Evolutionary conservation across 2,113 vertebrate species (phyloP).

Genomic region (Mionectes macconnelli): DNA sequence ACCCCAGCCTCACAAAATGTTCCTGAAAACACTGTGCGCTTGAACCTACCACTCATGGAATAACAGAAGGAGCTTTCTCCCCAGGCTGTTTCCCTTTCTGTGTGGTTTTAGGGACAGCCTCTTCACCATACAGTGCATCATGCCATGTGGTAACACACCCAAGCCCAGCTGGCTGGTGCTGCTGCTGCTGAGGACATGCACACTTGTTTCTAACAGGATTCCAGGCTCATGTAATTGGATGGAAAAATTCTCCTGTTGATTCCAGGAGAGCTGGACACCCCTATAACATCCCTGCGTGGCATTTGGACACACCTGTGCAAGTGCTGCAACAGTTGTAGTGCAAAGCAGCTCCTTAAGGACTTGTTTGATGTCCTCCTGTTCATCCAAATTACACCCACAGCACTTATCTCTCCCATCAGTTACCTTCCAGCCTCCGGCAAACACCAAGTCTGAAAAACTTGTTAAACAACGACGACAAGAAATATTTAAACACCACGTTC

Average conservation of each 20-base stretch:
- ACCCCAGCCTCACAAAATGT: background rate
- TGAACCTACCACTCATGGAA: background rate
- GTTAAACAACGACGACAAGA: background rate
- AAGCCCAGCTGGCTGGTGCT: background rate
- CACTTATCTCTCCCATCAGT: background rate
- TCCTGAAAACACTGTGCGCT: background rate
- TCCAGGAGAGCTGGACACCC: background rate
- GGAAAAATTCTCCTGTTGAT: background rate
- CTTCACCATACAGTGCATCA: background rate
- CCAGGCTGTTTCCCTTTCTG: background rate
- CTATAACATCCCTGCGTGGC: rapidly evolving
- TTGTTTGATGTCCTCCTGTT: background rate
- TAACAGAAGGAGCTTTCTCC: background rate
- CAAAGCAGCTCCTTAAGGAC: background rate
- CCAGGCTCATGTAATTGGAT: background rate
- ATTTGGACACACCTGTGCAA: background rate
- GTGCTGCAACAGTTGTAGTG: background rate
- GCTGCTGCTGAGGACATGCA: background rate
- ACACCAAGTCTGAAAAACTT: background rate
- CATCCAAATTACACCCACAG: background rate
- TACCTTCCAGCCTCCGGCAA: background rate
- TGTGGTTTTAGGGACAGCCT: background rate
- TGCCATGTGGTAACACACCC: background rate
- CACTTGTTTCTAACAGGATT: background rate
- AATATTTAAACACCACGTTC: rapidly evolving